phyloP scores from a whole-genome alignment of 2,113 vertebrate genomes.

The Oryzias celebensis region DNA sequence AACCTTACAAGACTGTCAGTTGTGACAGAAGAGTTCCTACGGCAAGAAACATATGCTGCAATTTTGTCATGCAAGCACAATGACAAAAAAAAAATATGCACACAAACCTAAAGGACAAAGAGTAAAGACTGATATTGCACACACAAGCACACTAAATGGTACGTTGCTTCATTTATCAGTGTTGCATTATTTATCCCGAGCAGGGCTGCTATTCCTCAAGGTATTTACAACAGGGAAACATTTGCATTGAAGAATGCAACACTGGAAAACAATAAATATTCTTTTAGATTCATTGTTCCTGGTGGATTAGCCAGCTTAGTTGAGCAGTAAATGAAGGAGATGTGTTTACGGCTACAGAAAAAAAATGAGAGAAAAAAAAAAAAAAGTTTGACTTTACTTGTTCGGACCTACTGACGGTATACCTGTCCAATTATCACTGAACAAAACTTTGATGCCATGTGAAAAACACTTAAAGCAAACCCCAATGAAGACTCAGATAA shows the following conservation, averaged over 20 bases:
- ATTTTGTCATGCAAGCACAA: conserved; percentile 49
- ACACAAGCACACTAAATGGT: conserved; percentile 2
- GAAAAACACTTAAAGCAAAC: no score
- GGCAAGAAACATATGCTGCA: conserved; percentile 56
- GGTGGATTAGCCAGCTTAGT: no score
- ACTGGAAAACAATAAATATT: conserved; percentile 50
- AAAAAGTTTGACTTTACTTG: no score
- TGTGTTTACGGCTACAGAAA: no score
- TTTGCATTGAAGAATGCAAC: conserved; percentile 56
- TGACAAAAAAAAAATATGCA: conserved; percentile 23
- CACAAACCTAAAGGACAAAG: conserved; percentile 35
- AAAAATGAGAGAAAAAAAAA: no score
- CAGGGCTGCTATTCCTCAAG: conserved; percentile 54
- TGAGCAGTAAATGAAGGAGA: no score
- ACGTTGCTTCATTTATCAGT: conserved; percentile 60
- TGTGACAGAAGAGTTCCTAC: conserved; percentile 46
- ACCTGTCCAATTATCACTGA: no score
- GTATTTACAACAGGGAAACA: conserved; percentile 65
- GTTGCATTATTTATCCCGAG: conserved; percentile 67
- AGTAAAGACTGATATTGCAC: conserved; percentile 38
- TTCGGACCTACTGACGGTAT: no score
- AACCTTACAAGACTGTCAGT: conserved; percentile 50
- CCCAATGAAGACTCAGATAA: no score
- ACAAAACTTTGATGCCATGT: no score
- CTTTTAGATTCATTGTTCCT: no score